A percentile compares a stretch with the other conserved stretches of the same genome.
These are phyloP conservation scores for Brenthis hecate DNA, from an alignment of 2,888 invertebrate species.

Conservation along the genomic window DNA sequence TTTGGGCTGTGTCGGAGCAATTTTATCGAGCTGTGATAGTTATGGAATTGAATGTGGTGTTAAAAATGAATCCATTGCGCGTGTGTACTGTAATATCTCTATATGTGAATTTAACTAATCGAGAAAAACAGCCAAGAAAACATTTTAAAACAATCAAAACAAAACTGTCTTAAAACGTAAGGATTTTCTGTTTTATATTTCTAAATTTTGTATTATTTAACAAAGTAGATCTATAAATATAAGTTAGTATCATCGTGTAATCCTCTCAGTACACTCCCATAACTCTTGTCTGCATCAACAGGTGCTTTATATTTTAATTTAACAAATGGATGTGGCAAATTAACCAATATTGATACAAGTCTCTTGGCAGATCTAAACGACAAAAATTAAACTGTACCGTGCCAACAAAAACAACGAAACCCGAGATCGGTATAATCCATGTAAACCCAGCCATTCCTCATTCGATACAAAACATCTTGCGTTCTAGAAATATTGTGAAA, in stretches of 20 bases:
- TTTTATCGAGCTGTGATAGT: no score
- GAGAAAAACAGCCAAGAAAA: no score
- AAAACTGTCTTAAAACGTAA: no score
- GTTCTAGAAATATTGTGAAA: slow-evolving; percentile 72
- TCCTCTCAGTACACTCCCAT: background rate
- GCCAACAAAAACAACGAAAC: slow-evolving; percentile 73
- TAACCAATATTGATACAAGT: slow-evolving; percentile 27
- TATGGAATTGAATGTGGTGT: no score
- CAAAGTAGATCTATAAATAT: no score
- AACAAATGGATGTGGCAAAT: slow-evolving; percentile 7
- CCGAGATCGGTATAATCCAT: slow-evolving; percentile 61
- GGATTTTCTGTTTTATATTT: no score
- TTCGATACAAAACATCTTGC: slow-evolving; percentile 78
- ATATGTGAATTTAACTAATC: no score
- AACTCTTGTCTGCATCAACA: slow-evolving; percentile 15
- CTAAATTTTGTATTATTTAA: no score
- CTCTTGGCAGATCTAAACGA: slow-evolving; percentile 27
- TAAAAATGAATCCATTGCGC: no score
- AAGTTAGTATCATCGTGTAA: background rate
- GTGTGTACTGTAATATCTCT: no score
- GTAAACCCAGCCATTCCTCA: slow-evolving; percentile 64
- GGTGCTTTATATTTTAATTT: slow-evolving; percentile 15
- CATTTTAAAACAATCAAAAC: no score
- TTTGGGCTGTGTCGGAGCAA: no score
- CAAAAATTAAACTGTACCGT: slow-evolving; percentile 44